phyloP scores from a whole-genome alignment of 2,888 invertebrate genomes.

The Ophion slaviceki region DNA sequence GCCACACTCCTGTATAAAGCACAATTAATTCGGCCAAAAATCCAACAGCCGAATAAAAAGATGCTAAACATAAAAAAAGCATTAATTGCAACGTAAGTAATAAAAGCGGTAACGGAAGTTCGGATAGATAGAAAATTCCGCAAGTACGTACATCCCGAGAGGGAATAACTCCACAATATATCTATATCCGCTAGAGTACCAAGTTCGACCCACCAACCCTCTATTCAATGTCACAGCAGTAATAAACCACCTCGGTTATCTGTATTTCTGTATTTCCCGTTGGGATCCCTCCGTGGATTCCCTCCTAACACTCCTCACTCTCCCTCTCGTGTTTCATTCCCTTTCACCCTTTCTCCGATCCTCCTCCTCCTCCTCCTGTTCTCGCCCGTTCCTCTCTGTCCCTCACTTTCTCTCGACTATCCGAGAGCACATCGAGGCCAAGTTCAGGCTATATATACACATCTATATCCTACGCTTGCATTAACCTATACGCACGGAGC shows the following conservation, averaged over 20 bases:
- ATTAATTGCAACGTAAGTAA: no score
- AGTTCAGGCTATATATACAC: conserved; percentile 79
- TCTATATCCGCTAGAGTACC: conserved; percentile 36
- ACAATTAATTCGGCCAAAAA: no score
- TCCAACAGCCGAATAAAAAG: no score
- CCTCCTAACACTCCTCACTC: conserved; percentile 54
- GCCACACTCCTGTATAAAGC: no score
- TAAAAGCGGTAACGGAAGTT: no score
- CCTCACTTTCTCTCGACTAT: conserved; percentile 72
- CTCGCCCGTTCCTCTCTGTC: conserved; percentile 55
- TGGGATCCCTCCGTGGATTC: conserved; percentile 74
- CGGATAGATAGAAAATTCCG: no score
- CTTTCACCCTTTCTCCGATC: conserved; percentile 53
- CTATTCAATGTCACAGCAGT: conserved; percentile 81
- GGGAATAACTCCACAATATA: no score
- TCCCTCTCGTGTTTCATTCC: conserved; percentile 48
- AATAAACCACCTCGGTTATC: conserved; percentile 82
- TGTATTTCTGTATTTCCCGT: conserved; percentile 82
- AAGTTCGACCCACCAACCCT: conserved; percentile 75
- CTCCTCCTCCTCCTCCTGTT: conserved; percentile 40
- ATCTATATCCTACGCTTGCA: conserved; percentile 41
- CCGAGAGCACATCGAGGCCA: conserved; percentile 82
- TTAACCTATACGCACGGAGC: conserved; percentile 35
- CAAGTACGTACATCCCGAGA: no score
- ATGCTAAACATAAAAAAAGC: no score